Percentiles rank a stretch among this genome's conserved stretches.
Conservation (phyloP, 2,888 invertebrate genomes). For the Cerceris ruficornis region DNA sequence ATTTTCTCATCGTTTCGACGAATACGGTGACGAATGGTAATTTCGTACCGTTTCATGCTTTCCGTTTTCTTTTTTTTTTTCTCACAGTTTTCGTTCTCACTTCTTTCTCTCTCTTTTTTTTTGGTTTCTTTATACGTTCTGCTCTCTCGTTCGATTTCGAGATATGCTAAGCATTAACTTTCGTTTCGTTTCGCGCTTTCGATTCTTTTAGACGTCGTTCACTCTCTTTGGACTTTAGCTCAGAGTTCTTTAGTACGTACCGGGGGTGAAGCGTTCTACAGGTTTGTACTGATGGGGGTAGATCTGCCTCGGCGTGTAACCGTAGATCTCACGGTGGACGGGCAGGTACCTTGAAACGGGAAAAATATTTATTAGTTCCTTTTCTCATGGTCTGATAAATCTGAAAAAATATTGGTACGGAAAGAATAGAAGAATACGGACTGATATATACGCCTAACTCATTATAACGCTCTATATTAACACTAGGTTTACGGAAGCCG, state of each 20-base stretch:
- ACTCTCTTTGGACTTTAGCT: conserved; percentile 63
- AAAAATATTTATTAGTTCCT: not conserved
- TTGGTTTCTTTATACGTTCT: conserved; percentile 7
- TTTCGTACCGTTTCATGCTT: conserved; percentile 40
- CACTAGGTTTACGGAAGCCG: too few relatives aligned
- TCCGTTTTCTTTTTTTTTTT: conserved; percentile 38
- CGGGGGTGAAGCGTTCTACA: conserved; percentile 91
- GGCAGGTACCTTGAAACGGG: conserved; percentile 86
- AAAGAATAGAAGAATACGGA: too few relatives aligned
- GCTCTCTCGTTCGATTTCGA: conserved; percentile 57
- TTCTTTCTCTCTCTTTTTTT: conserved; percentile 17
- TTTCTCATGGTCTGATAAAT: too few relatives aligned
- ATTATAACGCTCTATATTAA: too few relatives aligned
- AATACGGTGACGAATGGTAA: conserved; percentile 31
- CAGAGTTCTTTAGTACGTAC: conserved; percentile 85
- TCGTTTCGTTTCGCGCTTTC: conserved; percentile 68
- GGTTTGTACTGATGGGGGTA: conserved; percentile 92
- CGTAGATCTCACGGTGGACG: conserved; percentile 94
- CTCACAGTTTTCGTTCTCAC: conserved; percentile 35
- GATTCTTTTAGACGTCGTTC: conserved; percentile 57
- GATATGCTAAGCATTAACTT: conserved; percentile 40
- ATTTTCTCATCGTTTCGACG: conserved; percentile 43
- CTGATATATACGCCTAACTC: too few relatives aligned
- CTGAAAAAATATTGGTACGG: not conserved
- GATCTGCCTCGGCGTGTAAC: conserved; percentile 93